Conservation (phyloP, 2,888 invertebrate species). For the Agelastica alni region DNA sequence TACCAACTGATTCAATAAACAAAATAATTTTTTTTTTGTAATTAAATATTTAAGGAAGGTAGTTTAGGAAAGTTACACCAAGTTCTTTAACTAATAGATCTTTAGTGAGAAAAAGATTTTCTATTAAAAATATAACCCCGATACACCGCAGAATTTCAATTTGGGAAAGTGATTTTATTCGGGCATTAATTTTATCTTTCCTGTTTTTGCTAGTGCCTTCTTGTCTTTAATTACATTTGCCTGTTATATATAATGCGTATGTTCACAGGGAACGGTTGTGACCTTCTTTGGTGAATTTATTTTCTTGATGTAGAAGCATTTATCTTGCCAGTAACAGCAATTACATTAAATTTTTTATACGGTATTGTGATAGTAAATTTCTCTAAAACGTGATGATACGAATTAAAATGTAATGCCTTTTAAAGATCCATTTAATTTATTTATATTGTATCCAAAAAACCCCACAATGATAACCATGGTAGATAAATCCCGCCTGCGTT, state of each 20-base stretch:
- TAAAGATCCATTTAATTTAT: too few species aligned
- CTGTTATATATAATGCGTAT: constrained; percentile 18
- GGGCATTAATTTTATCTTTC: constrained; percentile 26
- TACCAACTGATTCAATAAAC: too few species aligned
- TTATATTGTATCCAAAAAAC: too few species aligned
- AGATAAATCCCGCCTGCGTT: too few species aligned
- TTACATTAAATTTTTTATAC: constrained; percentile 11
- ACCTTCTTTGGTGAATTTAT: constrained; percentile 5
- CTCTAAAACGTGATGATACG: too few species aligned
- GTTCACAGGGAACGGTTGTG: constrained; percentile 9
- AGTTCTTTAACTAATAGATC: background rate
- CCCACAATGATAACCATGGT: too few species aligned
- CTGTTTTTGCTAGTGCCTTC: constrained; percentile 25
- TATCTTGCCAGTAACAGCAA: constrained; percentile 4
- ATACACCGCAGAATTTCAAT: constrained; percentile 35
- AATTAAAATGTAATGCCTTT: too few species aligned
- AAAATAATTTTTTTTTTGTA: too few species aligned
- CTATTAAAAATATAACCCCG: constrained; percentile 47
- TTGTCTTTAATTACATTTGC: constrained; percentile 28
- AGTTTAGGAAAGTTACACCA: too few species aligned
- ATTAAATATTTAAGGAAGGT: too few species aligned
- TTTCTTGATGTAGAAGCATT: constrained; percentile 1
- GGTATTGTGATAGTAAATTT: too few species aligned
- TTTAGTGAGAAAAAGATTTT: constrained; percentile 36
- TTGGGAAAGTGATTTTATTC: constrained; percentile 28